Evolutionary conservation across 2,888 invertebrate species (phyloP).

Genomic region (Leptinotarsa peninsularis): DNA sequence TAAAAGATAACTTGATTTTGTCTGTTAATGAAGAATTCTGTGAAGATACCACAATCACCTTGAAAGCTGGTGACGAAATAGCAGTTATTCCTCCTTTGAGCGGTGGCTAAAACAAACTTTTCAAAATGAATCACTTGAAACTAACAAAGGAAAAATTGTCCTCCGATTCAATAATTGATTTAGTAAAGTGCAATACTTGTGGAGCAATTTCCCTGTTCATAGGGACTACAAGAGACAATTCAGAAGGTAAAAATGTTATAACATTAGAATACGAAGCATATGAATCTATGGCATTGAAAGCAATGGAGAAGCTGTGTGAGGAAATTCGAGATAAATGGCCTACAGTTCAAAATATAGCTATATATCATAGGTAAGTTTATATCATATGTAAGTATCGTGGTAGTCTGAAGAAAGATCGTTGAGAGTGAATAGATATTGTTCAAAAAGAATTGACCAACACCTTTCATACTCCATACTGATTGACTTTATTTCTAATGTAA

Average conservation of each 20-base stretch:
- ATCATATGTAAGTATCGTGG: conserved; percentile 26
- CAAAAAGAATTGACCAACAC: no score
- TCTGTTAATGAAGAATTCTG: conserved; percentile 88
- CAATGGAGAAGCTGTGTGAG: conserved; percentile 82
- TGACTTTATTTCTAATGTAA: no score
- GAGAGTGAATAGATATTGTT: no score
- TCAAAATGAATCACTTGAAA: conserved; percentile 76
- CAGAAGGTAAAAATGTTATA: conserved; percentile 86
- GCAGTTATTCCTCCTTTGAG: conserved; percentile 95
- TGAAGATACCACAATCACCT: conserved; percentile 66
- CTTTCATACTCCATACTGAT: no score
- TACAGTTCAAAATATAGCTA: conserved; percentile 82
- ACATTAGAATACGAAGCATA: conserved; percentile 94
- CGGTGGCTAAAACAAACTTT: conserved; percentile 75
- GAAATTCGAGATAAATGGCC: conserved; percentile 81
- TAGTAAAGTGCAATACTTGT: conserved; percentile 78
- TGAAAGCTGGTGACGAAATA: conserved; percentile 81
- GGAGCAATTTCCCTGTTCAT: conserved; percentile 92
- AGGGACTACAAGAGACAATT: conserved; percentile 88
- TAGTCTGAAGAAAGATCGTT: no score
- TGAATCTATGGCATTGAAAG: conserved; percentile 89
- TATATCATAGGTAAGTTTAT: conserved; percentile 80
- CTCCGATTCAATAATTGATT: conserved; percentile 74
- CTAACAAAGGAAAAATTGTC: conserved; percentile 76
- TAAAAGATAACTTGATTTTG: conserved; percentile 79